These are phyloP conservation scores for Columba janthina DNA, from an alignment of 2,113 vertebrate genomes.

Conservation along the genomic window DNA sequence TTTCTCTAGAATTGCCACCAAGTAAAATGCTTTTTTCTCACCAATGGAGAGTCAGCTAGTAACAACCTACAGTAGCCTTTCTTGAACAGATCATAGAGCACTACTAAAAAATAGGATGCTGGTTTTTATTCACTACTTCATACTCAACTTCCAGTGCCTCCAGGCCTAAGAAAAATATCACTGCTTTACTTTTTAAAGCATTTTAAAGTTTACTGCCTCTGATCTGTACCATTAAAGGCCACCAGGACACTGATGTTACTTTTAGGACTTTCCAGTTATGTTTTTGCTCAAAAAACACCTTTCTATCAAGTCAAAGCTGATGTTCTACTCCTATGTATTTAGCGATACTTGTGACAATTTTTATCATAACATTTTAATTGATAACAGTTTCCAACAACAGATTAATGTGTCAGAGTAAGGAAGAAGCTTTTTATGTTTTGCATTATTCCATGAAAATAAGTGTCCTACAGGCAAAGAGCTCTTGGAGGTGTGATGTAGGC, in stretches of 20 bases:
- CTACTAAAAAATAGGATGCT: not conserved
- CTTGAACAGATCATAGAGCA: not conserved
- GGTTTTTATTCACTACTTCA: not conserved
- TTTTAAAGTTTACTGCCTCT: not conserved
- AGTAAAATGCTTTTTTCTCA: not conserved
- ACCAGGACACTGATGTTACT: not conserved
- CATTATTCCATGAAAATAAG: not conserved
- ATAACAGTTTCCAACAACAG: not conserved
- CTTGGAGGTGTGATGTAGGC: not conserved
- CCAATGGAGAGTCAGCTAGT: not conserved
- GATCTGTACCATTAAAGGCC: not conserved
- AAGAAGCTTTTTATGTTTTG: rapidly evolving
- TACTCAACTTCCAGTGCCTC: not conserved
- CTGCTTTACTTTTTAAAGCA: not conserved
- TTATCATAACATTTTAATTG: not conserved
- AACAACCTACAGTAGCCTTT: not conserved
- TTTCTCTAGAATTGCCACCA: not conserved
- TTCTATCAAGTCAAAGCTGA: not conserved
- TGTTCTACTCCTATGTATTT: not conserved
- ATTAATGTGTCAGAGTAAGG: not conserved
- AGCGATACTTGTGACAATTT: not conserved
- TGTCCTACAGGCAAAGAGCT: not conserved
- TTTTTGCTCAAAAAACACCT: not conserved
- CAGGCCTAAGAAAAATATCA: not conserved
- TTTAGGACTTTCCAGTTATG: not conserved